Evolutionary conservation across 2,888 invertebrate species (phyloP), one percentile per base, ranked within the genome.

Genomic region (Cyrtodaria siliqua): DNA sequence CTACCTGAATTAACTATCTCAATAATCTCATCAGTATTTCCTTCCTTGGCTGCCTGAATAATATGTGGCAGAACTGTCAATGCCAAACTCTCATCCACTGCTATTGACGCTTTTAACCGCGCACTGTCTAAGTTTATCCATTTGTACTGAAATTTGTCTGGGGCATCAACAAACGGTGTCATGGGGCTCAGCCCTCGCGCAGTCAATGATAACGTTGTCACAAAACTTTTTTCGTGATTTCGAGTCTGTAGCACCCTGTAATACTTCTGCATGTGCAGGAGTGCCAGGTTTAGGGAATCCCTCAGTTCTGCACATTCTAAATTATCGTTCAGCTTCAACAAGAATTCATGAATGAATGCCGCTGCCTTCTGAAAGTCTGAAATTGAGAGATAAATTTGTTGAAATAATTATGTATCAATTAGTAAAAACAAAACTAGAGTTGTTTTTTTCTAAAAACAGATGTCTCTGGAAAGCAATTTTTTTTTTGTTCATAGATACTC

Each of bases 291-390:
- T 49, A 92, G 86, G 0, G 92, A 87, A 76, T 92, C 92, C 38
- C 92, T 86, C 9, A 92, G 85, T 70, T 92, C 92, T 8, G 92
- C 92, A 88, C 92, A 92, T 81, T 92, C 92, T 44, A 84, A 86
- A 81, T 91, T 91, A 73, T 91, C 91, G 52, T 85, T 90, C 52
- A 92, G 82, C 78, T 92, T 92, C 29, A 92, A 85, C 59, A 92
- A 79, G 80, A 92, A 92, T 78, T 92, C 92, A 74, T 92, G 90
- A 49, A 92, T 89, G 72, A 91, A 89, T 78, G 92, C 91, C 27
- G 92, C 91, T 55, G 92, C 91, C 82, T 92, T 92, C 78, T 92
- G 92, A 79, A 92, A 92, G 87, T 92, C 92, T 92, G 80, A 63
- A 84, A 84, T 50, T 2, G n/a, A n/a, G n/a, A n/a, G n/a, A n/a